Base-by-base conservation (phyloP, 2,113 vertebrate species). In the Burhinus bistriatus region DNA sequence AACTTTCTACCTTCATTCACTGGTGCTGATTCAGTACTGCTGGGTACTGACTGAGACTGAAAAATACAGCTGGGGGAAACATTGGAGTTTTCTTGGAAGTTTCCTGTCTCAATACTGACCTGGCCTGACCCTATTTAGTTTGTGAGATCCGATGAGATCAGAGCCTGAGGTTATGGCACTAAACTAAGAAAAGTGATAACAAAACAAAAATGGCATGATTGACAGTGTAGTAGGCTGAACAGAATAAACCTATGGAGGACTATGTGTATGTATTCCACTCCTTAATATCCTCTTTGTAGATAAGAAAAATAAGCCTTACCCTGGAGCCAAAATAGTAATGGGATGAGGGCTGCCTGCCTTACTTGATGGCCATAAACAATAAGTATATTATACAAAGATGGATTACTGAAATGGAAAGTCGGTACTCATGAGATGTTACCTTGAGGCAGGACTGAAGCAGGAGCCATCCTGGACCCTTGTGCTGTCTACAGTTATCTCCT, bases 261-360 rank as follows among this genome's bases (percentile, higher is more conserved):
- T 95, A 51, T 78, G 68, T 96, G 90, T 96, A 89, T 96, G 95
- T 95, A 86, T 97, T 96, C 97, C 85, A 81, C 79, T 95, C 57
- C 80, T 86, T 95, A 96, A 97, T 97, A 97, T 95, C 93, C 83
- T 96, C 92, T 96, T 95, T 80, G 77, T 86, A 97, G 97, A 97
- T 97, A 98, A 98, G 96, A 97, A 97, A 98, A 97, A 97, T 97
- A 98, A 98, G 97, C 96, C 92, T 95, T 82, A 82, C 77, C 97
- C 96, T 75, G 78, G 44, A 90, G 97, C 96, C 87, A 96, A 96
- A 94, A 87, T 45, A 96, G 96, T 95, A 97, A 97, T 95, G 94
- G 93, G 95, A 97, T 96, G 96, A 97, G 95, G 95, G 94, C 96
- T 96, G 89, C 66, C 84, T 90, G 81, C 85, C 92, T 91, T 66